Evolutionary conservation across 2,888 invertebrate genomes (phyloP), one percentile per base, ranked within the genome.

Genomic region (Volucella bombylans): DNA sequence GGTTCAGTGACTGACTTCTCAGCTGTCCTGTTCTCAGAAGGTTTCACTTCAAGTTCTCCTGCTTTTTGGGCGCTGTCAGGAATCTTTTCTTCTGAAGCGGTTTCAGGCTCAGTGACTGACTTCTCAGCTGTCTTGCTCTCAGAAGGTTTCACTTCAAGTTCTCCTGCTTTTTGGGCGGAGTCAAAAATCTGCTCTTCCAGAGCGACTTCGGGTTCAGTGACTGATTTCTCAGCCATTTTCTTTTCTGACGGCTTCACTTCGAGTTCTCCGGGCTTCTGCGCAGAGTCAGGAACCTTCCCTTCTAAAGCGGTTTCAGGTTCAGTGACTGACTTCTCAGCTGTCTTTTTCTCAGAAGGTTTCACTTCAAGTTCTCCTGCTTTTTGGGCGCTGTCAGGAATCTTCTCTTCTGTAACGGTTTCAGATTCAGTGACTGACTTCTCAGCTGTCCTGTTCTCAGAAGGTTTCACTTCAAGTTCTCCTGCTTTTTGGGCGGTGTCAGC

Each of bases 341-440:
- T 31, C 65, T 65, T 65, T 10, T 61, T 50, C n/a, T 12, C 72
- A 72, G 47, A 87, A 86, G 12, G 81, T 74, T 50, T 64, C 49
- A 49, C 88, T 77, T 4, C 80, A 67, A 0, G 86, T 85, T 31
- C 87, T 86, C 9, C 82, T 86, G 49, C 80, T 31, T 45, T 57
- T 49, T 67, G 65, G 4, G 88, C 52, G 59, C 88, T 87, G 9
- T 82, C 85, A 43, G 87, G 86, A 23, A 88, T 87, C 86, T 88
- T 82, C 18, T 82, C 82, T 1, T 86, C n/a, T 14, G 83, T 87
- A 14, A 14, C 54, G 15, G 2, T 43, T 43, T 67, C 43, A 14
- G 9, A 10, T 52, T 65, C 72, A 1, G 72, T 69, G 1, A 73
- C 77, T 1, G 88, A 52, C 23, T 76, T 69, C 4, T 86, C 57